phyloP scores from a whole-genome alignment of 2,113 vertebrate species.

The Odocoileus virginianus region DNA sequence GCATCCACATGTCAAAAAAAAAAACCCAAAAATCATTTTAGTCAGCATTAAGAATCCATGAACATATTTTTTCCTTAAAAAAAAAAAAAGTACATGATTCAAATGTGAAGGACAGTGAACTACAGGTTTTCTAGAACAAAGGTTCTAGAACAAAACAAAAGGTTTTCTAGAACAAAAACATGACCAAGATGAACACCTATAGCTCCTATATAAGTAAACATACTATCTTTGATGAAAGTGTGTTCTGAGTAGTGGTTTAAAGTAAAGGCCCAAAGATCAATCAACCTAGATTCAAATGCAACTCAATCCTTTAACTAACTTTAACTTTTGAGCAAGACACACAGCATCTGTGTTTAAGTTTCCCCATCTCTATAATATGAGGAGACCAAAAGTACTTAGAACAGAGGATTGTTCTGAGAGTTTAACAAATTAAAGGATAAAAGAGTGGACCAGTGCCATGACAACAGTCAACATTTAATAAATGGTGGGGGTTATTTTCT shows the following conservation, averaged over 20 bases:
- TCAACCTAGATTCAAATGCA: neutral
- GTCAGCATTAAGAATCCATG: neutral
- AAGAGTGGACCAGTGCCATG: neutral
- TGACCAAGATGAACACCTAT: neutral
- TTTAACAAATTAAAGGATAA: neutral
- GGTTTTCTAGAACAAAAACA: neutral
- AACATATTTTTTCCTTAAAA: neutral
- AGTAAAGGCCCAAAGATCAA: neutral
- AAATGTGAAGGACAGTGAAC: neutral
- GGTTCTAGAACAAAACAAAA: too few species aligned
- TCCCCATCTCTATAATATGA: neutral
- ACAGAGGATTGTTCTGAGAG: neutral
- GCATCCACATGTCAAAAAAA: neutral
- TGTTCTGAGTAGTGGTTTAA: neutral
- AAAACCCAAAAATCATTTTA: neutral
- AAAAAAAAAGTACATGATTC: neutral
- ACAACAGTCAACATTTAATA: neutral
- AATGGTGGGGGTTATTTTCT: neutral
- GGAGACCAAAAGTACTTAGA: neutral
- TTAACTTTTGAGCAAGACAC: neutral
- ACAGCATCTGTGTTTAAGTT: neutral
- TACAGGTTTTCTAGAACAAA: neutral
- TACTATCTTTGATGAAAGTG: neutral
- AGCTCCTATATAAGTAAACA: slow-evolving; percentile 22
- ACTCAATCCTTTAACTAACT: neutral